These are phyloP conservation scores for Brachyrhaphis roseni DNA, from an alignment of 2,797 vertebrate species.

Conservation along the genomic window DNA sequence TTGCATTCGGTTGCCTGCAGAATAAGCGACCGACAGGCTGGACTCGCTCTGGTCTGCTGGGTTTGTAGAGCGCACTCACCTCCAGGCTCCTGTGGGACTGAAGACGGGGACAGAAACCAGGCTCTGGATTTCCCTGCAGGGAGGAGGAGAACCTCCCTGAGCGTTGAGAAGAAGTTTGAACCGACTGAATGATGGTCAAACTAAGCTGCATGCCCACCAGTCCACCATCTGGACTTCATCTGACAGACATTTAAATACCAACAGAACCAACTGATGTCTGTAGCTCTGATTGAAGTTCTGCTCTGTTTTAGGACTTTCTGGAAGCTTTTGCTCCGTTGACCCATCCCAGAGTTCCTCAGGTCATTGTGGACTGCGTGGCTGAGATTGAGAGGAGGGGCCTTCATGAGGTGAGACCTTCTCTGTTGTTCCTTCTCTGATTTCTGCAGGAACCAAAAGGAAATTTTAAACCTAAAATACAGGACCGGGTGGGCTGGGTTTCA, in stretches of 20 bases:
- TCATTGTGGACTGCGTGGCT: constrained; percentile 59
- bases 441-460: background rate
- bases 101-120: no score
- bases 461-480: background rate
- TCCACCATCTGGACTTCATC: background rate
- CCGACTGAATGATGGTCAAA: background rate
- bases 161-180: background rate
- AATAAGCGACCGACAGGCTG: background rate
- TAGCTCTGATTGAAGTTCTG: background rate
- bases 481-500: background rate
- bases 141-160: background rate
- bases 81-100: background rate
- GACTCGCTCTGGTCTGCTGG: background rate
- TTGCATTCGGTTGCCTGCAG: background rate
- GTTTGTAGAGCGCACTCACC: background rate
- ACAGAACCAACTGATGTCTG: background rate
- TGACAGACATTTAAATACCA: background rate
- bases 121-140: background rate
- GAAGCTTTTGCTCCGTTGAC: constrained; percentile 48
- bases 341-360: constrained; percentile 55
- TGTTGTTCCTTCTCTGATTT: background rate
- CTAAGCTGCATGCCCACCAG: background rate
- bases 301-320: constrained; percentile 42
- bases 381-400: constrained; percentile 70
- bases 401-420: constrained; percentile 54